Conservation (phyloP, 2,797 vertebrate genomes). For the Nyctibius grandis region DNA sequence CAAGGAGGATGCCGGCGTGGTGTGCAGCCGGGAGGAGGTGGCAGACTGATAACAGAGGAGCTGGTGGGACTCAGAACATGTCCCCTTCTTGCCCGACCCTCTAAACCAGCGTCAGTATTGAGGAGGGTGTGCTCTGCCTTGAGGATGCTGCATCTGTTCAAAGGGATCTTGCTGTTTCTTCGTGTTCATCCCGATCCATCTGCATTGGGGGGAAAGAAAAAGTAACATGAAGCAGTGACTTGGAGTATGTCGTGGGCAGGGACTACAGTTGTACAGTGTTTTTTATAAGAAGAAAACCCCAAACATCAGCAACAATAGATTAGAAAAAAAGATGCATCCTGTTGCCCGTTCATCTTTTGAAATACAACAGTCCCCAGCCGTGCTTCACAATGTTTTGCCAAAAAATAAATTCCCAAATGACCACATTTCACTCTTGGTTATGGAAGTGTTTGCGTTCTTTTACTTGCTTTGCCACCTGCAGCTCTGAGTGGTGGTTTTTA, state of each 20-base stretch:
- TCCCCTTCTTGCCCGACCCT: background rate
- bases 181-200: background rate
- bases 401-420: background rate
- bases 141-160: background rate
- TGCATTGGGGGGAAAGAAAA: background rate
- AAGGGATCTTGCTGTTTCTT: background rate
- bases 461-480: background rate
- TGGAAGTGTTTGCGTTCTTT: background rate
- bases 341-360: background rate
- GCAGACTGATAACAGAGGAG: background rate
- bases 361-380: background rate
- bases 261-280: fast-evolving
- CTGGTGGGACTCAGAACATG: fast-evolving
- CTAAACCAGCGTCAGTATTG: background rate
- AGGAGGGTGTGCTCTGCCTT: background rate
- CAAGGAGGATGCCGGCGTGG: constrained; percentile 88
- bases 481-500: background rate
- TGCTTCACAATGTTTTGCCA: background rate
- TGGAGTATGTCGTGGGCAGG: background rate
- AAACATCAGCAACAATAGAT: background rate
- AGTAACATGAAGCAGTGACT: background rate
- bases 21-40: constrained; percentile 77
- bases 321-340: background rate
- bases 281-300: background rate
- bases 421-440: background rate